Evolutionary conservation across 2,888 invertebrate species (phyloP).

Genomic region (Tiliacea aurago): DNA sequence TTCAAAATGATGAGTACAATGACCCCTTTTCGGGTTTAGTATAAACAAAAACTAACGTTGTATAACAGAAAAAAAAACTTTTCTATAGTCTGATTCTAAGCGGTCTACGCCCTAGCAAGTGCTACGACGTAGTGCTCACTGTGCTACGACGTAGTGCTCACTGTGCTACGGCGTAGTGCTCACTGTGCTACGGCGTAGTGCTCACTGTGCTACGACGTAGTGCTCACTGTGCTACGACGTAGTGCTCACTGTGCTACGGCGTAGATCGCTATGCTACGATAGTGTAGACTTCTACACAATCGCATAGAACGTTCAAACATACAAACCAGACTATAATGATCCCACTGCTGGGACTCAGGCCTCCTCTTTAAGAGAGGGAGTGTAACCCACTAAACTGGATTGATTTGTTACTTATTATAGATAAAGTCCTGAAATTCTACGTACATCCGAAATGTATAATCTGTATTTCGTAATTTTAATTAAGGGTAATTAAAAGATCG

Average conservation of each 20-base stretch:
- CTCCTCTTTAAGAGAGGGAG: background rate
- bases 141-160: slow-evolving; percentile 32
- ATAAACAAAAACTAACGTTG: too few relatives aligned
- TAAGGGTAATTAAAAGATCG: slow-evolving; percentile 41
- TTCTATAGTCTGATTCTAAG: background rate
- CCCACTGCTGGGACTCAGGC: background rate
- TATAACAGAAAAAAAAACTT: too few relatives aligned
- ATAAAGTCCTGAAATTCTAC: background rate
- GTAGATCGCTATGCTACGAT: slow-evolving; percentile 15
- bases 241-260: slow-evolving; percentile 13
- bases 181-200: slow-evolving; percentile 35
- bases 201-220: background rate
- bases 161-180: slow-evolving; percentile 13
- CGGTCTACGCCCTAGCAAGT: background rate
- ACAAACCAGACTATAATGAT: background rate
- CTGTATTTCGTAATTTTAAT: background rate
- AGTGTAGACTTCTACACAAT: background rate
- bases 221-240: slow-evolving; percentile 24
- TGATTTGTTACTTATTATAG: background rate
- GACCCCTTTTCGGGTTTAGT: too few relatives aligned
- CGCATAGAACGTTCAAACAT: background rate
- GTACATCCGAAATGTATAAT: background rate
- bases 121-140: slow-evolving; percentile 16
- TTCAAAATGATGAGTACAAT: too few relatives aligned
- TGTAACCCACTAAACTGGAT: background rate